Base-by-base conservation (phyloP, 2,113 vertebrate species). In the Diphyllodes magnificus region DNA sequence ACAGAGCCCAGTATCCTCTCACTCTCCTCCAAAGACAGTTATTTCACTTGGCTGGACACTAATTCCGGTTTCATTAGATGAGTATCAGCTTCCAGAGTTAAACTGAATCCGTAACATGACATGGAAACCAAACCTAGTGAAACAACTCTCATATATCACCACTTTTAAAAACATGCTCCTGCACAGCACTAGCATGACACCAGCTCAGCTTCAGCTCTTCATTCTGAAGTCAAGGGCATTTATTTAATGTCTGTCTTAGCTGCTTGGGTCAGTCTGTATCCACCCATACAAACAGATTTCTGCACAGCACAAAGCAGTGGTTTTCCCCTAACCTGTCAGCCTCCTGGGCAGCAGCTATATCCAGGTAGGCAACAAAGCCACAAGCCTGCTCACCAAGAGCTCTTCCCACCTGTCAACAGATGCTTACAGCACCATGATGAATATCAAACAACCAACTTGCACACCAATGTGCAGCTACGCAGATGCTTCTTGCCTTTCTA, bases 351-450 rank as follows among this genome's bases (percentile, higher is more conserved):
- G 78, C 49, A 80, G 65, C 90, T 93, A 77, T 42, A 96, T 37
- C 77, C 73, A 92, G 57, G 66, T 8, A 97, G 35, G 71, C 92
- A 96, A 96, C 88, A 96, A 93, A 88, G 70, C 20, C 71, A 93
- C 8, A 15, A 75, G 45, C 82, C 89, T 92, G 87, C 93, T 97
- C 83, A 94, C 83, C 83, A 96, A 86, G 65, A 96, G 85, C 79
- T 91, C 94, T 95, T 83, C 50, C 85, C 75, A 96, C 94, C 87
- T 96, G 93, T 83, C 96, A 97, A 83, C 65, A 96, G 88, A 97
- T 92, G 92, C 94, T 97, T 95, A 96, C 59, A 95, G 88, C 51
- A 82, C 88, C 93, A 79, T 69, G 87, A 97, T 82, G 77, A 97
- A 91, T 95, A 92, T 54, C 94, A 97, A 97, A 72, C 91, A 94